Evolutionary conservation across 2,113 vertebrate genomes (phyloP).

Genomic region (Uria aalge): DNA sequence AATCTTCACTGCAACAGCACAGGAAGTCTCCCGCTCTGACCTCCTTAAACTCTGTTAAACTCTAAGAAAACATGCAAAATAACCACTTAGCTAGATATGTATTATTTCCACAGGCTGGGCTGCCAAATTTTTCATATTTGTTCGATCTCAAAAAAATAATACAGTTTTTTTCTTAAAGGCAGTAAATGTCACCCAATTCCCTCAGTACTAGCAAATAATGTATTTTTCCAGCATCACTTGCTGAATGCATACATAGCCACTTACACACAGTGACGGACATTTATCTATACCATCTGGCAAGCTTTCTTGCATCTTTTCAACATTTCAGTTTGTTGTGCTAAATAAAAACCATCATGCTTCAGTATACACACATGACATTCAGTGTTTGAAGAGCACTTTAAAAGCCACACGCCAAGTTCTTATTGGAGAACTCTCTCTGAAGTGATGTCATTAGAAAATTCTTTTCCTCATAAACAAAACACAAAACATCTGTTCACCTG

Average conservation of each 20-base stretch:
- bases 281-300: not conserved
- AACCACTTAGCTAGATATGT: not conserved
- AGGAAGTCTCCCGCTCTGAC: not conserved
- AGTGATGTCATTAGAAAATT: not conserved
- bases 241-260: not conserved
- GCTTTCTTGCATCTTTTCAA: not conserved
- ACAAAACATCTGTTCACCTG: not conserved
- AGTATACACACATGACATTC: not conserved
- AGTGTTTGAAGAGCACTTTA: not conserved
- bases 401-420: not conserved
- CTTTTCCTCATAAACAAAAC: not conserved
- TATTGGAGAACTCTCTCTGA: not conserved
- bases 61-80: not conserved
- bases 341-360: not conserved
- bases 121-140: rapidly evolving
- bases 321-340: not conserved
- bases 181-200: not conserved
- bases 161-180: not conserved
- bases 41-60: not conserved
- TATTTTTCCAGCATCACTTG: not conserved
- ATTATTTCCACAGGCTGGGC: not conserved
- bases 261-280: not conserved
- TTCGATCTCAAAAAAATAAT: not conserved
- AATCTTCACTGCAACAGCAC: not conserved
- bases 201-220: not conserved